Percentiles rank a stretch among this genome's conserved stretches.
Evolutionary conservation across 2,113 vertebrate genomes (phyloP).

Genomic region (Raja brachyura): DNA sequence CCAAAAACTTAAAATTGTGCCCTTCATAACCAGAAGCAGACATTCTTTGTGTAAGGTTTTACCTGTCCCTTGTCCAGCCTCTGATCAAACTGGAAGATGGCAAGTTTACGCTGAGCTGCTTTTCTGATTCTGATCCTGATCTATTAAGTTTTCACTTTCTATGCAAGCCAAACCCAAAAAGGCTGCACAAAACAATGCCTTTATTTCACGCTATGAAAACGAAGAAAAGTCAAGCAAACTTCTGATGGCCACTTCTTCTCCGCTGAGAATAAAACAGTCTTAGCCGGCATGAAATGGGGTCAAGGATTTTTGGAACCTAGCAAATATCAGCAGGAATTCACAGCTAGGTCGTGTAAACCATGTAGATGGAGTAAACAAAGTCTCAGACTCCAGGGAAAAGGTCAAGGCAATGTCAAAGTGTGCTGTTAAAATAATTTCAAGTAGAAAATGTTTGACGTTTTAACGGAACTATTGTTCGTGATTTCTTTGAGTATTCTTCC

Average conservation of each 20-base stretch:
- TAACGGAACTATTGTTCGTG: not conserved
- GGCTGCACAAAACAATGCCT: not conserved
- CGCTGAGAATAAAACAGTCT: not conserved
- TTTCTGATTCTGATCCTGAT: not conserved
- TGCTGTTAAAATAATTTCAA: not conserved
- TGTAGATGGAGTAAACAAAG: not conserved
- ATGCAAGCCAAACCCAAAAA: not conserved
- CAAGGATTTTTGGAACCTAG: not conserved
- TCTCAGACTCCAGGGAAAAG: not conserved
- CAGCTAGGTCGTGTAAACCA: not conserved
- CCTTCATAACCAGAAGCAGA: not conserved
- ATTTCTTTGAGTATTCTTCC: not conserved
- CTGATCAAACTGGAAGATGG: not conserved
- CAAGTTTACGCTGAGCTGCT: not conserved
- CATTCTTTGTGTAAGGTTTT: not conserved
- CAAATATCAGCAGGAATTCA: not conserved
- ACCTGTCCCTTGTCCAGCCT: not conserved
- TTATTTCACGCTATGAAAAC: not conserved
- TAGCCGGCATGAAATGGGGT: slow-evolving; percentile 20
- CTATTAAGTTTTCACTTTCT: not conserved
- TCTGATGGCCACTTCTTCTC: not conserved
- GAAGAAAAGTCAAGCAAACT: not conserved
- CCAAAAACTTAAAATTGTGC: too few species aligned
- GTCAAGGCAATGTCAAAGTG: not conserved
- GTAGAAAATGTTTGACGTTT: not conserved